phyloP scores from a whole-genome alignment of 1,140 invertebrate species.

The Geopemphigus sp. region DNA sequence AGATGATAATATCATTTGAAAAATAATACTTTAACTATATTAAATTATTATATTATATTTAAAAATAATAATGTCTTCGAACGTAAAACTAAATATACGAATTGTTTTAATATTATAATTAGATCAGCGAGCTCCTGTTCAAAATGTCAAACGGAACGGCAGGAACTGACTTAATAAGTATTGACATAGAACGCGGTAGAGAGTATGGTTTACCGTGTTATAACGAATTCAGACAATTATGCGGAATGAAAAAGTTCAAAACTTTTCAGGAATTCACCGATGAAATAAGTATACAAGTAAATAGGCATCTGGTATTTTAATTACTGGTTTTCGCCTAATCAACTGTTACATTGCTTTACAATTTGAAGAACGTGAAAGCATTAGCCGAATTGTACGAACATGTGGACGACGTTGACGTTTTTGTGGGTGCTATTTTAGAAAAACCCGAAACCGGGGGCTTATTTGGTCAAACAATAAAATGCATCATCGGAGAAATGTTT shows the following conservation, averaged over 20 bases:
- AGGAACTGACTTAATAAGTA: conserved; percentile 78
- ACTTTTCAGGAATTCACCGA: conserved; percentile 61
- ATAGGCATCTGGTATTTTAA: too few relatives aligned
- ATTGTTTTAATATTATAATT: not conserved
- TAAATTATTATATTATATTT: too few relatives aligned
- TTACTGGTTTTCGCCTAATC: too few relatives aligned
- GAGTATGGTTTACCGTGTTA: conserved; percentile 89
- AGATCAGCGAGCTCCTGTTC: conserved; percentile 9
- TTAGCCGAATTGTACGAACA: conserved; percentile 61
- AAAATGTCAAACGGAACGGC: conserved; percentile 58
- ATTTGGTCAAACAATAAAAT: conserved; percentile 86
- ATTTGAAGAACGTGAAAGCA: conserved; percentile 56
- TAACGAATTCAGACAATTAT: conserved; percentile 72
- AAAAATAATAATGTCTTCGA: too few relatives aligned
- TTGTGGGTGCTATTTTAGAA: conserved; percentile 85
- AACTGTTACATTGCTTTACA: not conserved
- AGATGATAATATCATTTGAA: too few relatives aligned
- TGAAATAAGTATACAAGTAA: not conserved
- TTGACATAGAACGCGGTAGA: conserved; percentile 77
- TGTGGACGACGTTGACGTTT: conserved; percentile 85
- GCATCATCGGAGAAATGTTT: conserved; percentile 86
- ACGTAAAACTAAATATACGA: too few relatives aligned
- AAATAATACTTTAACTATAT: too few relatives aligned
- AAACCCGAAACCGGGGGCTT: conserved; percentile 71
- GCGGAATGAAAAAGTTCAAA: conserved; percentile 63